phyloP scores from a whole-genome alignment of 1,140 invertebrate species.

The Anoplolepis gracilipes region DNA sequence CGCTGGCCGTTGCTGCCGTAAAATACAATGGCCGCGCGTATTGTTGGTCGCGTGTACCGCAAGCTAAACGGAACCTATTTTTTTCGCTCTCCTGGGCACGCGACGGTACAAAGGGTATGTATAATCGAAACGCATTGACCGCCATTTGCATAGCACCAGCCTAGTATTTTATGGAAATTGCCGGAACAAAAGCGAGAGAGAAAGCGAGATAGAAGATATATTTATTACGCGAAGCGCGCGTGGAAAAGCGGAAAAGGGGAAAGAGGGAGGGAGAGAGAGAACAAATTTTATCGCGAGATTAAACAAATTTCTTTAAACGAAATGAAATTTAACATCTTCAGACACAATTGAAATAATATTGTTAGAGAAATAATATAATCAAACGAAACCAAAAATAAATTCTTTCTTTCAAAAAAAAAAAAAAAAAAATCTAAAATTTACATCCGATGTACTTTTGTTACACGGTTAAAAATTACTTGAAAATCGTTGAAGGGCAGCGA shows the following conservation, averaged over 20 bases:
- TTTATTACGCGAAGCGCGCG: conserved; percentile 12
- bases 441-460: no score
- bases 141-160: conserved; percentile 54
- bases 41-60: conserved; percentile 53
- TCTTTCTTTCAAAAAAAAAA: no score
- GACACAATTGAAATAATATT: no score
- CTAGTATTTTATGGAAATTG: conserved; percentile 58
- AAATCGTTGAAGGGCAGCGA: background rate
- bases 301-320: conserved; percentile 7
- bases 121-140: conserved; percentile 60
- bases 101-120: conserved; percentile 51
- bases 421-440: no score
- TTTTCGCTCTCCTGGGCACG: conserved; percentile 37
- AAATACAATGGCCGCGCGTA: conserved; percentile 54
- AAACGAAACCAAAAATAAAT: no score
- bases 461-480: background rate
- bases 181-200: conserved; percentile 14
- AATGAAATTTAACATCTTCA: conserved; percentile 4
- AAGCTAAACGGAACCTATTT: conserved; percentile 60
- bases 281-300: conserved; percentile 26
- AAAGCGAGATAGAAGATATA: background rate
- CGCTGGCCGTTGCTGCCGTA: conserved; percentile 19
- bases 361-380: background rate
- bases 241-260: background rate
- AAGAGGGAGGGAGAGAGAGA: background rate